Evolutionary conservation across 2,888 invertebrate genomes (phyloP), one percentile per base, ranked within the genome.

Genomic region (Amiota communis): DNA sequence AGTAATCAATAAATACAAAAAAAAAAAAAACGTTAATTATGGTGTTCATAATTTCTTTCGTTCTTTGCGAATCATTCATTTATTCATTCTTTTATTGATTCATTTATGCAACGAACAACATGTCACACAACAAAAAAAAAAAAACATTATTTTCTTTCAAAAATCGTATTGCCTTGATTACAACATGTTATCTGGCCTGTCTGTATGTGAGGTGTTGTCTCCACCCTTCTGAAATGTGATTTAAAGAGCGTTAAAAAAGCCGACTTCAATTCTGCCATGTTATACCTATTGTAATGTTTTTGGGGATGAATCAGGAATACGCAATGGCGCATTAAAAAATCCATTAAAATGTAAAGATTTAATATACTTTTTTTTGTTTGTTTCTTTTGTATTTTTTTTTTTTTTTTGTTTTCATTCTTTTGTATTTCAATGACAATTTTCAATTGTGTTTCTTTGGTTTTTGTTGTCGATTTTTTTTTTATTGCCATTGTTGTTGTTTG

Each of bases 21-120:
- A 49, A 68, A 53, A 53, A 68, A 68, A 53, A 23, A 68, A 68
- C 67, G 51, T 68, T 65, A 65, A 65, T 65, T 65, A 65, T 65
- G 49, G 36, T 49, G 49, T 15, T 20, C 65, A 65, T 20, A 59
- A 20, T 46, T 63, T 63, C 2, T 63, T n/a, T 20, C n/a, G 3
- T 48, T 11, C 13, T 65, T 10, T 17, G 11, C 10, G 65, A 65
- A 65, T 48, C 65, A 63, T n/a, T 36, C 53, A 51, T n/a, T n/a
- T 12, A 51, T 51, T n/a, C 11, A 51, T 51, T 51, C n/a, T 51
- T 51, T 6, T 51, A 51, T 51, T n/a, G 53, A 51, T 51, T 51
- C 12, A n/a, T 51, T 51, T 51, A 51, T 51, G n/a, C 36, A 36
- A 36, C 8, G 6, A 36, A 36, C 36, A 51, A 51, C 6, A n/a